Conservation (phyloP, 1,140 invertebrate species). For the Drosophila yakuba region DNA sequence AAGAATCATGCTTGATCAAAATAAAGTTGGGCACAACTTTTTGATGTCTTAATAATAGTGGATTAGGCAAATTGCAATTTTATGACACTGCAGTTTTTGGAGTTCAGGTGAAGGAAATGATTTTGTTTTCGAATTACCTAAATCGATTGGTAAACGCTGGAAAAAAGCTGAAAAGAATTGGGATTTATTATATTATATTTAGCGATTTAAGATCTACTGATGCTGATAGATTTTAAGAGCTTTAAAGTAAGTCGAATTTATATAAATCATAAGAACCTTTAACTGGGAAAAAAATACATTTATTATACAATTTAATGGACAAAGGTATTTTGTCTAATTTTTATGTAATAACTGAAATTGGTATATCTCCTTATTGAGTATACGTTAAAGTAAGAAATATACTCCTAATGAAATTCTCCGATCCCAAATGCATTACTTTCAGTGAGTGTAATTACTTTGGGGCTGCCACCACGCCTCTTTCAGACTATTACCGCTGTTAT, state of each 20-base stretch:
- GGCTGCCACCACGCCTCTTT: constrained; percentile 38
- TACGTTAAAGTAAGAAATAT: no score
- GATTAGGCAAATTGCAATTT: constrained; percentile 29
- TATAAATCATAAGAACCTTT: no score
- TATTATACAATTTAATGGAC: no score
- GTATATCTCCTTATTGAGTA: no score
- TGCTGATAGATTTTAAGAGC: no score
- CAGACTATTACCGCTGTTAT: constrained; percentile 38
- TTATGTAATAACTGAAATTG: no score
- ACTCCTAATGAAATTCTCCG: background rate
- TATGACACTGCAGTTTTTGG: constrained; percentile 41
- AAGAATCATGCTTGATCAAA: constrained; percentile 57
- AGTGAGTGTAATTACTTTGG: constrained; percentile 12
- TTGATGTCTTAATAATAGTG: constrained; percentile 62
- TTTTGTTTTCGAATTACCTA: background rate
- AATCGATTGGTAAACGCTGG: background rate
- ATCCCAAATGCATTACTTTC: background rate
- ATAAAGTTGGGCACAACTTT: constrained; percentile 27
- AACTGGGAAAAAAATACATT: no score
- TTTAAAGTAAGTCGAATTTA: no score
- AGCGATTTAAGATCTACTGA: no score
- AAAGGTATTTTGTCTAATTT: no score
- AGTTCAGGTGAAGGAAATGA: no score
- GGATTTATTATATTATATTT: no score
- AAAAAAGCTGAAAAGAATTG: background rate